Conservation (phyloP, 2,113 vertebrate genomes). For the Neotoma lepida region DNA sequence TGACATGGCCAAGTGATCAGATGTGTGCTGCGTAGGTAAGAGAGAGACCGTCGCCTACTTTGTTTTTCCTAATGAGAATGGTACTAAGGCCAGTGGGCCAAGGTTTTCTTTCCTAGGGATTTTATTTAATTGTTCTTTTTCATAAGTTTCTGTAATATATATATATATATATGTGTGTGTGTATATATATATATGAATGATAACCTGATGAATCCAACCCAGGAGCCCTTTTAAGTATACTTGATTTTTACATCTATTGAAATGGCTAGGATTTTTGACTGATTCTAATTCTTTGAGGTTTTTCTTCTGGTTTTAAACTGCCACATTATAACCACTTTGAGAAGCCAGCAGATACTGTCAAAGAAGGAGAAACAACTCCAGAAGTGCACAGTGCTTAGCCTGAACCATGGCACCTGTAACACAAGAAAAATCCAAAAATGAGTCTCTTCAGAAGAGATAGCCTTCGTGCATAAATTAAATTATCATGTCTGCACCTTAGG, state of each 20-base stretch:
- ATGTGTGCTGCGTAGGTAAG: constrained; percentile 77
- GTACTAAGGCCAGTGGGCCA: neutral
- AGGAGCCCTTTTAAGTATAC: neutral
- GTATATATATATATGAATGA: neutral
- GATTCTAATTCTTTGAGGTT: constrained; percentile 11
- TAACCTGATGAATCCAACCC: constrained; percentile 20
- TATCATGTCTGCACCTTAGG: neutral
- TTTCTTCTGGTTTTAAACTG: neutral
- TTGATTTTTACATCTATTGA: constrained; percentile 51
- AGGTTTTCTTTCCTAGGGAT: constrained; percentile 53
- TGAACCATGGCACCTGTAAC: neutral
- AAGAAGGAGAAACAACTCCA: neutral
- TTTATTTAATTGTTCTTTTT: constrained; percentile 52
- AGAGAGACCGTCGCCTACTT: constrained; percentile 39
- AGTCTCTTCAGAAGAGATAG: neutral
- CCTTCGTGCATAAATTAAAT: neutral
- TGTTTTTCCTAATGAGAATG: constrained; percentile 59
- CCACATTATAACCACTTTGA: neutral
- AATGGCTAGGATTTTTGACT: constrained; percentile 39
- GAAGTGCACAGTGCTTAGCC: neutral
- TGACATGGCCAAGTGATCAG: constrained; percentile 75
- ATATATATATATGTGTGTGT: too few relatives aligned
- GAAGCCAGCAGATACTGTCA: neutral
- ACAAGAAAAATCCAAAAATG: rapidly evolving
- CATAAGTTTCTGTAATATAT: constrained; percentile 5